Evolutionary conservation across 2,797 vertebrate species (phyloP).

Genomic region (Cossypha caffra): DNA sequence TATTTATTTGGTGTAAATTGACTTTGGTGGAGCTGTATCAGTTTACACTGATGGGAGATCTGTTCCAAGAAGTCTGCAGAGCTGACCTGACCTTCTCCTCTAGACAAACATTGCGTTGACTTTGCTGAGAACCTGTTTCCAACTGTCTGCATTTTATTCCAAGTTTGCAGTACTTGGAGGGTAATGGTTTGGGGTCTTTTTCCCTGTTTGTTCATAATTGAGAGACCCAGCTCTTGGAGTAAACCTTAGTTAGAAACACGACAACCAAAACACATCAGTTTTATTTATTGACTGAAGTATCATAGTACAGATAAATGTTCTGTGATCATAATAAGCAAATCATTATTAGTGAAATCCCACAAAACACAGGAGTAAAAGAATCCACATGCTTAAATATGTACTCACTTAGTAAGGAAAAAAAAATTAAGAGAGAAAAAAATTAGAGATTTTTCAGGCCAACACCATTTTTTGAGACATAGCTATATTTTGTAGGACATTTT

Average conservation of each 20-base stretch:
- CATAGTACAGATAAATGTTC: neutral
- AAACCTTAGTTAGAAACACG: neutral
- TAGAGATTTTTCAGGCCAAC: neutral
- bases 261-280: accelerated
- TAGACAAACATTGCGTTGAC: neutral
- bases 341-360: neutral
- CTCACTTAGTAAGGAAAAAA: neutral
- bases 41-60: neutral
- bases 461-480: accelerated
- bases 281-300: neutral
- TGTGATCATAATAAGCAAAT: neutral
- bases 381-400: neutral
- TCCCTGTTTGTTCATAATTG: neutral
- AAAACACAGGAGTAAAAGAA: neutral
- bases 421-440: neutral
- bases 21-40: neutral
- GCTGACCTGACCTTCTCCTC: neutral
- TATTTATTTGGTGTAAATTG: neutral
- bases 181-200: accelerated
- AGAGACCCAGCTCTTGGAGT: neutral
- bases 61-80: neutral
- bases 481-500: neutral
- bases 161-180: neutral
- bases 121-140: neutral
- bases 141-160: neutral